Evolutionary conservation across 2,888 invertebrate genomes (phyloP).

Genomic region (Subacronicta megacephala): DNA sequence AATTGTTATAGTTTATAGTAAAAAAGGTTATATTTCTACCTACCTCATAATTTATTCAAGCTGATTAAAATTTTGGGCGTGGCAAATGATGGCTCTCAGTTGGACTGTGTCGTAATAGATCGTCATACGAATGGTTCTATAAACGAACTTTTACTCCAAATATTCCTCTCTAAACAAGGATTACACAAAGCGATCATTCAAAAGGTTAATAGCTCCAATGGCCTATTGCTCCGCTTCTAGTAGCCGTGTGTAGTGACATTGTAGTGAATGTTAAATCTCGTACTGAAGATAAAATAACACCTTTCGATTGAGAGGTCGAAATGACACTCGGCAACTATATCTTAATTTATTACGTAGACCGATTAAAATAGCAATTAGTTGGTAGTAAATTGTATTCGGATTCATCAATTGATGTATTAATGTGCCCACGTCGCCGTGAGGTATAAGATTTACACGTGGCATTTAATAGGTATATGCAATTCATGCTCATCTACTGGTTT

Average conservation of each 20-base stretch:
- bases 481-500: not conserved
- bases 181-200: constrained; percentile 32
- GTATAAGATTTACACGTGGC: constrained; percentile 1
- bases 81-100: constrained; percentile 32
- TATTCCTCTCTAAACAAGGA: constrained; percentile 15
- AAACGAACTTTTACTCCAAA: constrained; percentile 30
- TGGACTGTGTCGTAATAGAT: constrained; percentile 33
- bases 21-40: constrained; percentile 20
- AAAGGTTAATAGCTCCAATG: constrained; percentile 43
- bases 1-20: constrained; percentile 49
- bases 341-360: constrained; percentile 15
- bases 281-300: constrained; percentile 9
- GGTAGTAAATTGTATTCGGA: constrained; percentile 14
- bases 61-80: constrained; percentile 19
- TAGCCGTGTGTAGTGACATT: constrained; percentile 25
- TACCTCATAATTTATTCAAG: constrained; percentile 27
- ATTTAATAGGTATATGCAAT: constrained; percentile 10
- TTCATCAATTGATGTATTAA: constrained; percentile 15
- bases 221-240: constrained; percentile 39
- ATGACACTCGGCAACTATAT: constrained; percentile 15
- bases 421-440: not conserved
- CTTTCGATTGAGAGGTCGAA: constrained; percentile 24
- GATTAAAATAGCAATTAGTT: constrained; percentile 33
- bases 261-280: constrained; percentile 27
- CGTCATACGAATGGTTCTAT: constrained; percentile 34